Conservation (phyloP, 2,888 invertebrate species). For the Diadromus collaris region DNA sequence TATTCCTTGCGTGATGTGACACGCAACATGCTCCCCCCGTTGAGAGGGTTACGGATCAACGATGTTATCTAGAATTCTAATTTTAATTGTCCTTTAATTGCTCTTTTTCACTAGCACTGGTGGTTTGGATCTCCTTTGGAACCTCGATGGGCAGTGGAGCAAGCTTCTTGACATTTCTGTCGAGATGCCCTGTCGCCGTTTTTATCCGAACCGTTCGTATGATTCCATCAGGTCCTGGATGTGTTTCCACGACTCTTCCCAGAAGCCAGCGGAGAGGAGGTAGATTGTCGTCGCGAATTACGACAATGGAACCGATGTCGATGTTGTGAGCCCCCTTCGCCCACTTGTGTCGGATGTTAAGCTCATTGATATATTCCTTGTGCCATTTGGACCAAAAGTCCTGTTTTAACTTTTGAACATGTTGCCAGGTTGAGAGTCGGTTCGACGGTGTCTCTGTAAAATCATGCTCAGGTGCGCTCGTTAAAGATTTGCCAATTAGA, state of each 20-base stretch:
- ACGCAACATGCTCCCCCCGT: constrained; percentile 8
- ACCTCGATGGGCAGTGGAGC: constrained; percentile 38
- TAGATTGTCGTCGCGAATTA: constrained; percentile 38
- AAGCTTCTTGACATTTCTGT: constrained; percentile 38
- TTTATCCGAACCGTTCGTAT: constrained; percentile 32
- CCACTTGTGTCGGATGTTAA: constrained; percentile 60
- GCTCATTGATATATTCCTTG: constrained; percentile 58
- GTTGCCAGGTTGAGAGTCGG: constrained; percentile 55
- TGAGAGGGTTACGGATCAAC: constrained; percentile 17
- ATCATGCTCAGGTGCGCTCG: constrained; percentile 37
- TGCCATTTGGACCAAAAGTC: constrained; percentile 61
- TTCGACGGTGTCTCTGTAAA: constrained; percentile 15
- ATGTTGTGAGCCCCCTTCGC: neutral
- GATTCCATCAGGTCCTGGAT: constrained; percentile 36
- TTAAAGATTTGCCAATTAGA: constrained; percentile 40
- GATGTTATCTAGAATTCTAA: neutral
- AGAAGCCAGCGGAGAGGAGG: constrained; percentile 48
- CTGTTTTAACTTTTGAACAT: constrained; percentile 58
- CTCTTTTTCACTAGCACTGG: neutral
- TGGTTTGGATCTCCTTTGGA: neutral
- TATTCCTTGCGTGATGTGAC: neutral
- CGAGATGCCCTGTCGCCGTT: constrained; percentile 16
- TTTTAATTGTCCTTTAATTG: neutral
- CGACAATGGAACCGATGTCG: constrained; percentile 33
- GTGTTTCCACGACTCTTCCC: constrained; percentile 35